Evolutionary conservation across 1,140 invertebrate genomes (phyloP), one percentile per base, ranked within the genome.

Genomic region (Philaenus spumarius): DNA sequence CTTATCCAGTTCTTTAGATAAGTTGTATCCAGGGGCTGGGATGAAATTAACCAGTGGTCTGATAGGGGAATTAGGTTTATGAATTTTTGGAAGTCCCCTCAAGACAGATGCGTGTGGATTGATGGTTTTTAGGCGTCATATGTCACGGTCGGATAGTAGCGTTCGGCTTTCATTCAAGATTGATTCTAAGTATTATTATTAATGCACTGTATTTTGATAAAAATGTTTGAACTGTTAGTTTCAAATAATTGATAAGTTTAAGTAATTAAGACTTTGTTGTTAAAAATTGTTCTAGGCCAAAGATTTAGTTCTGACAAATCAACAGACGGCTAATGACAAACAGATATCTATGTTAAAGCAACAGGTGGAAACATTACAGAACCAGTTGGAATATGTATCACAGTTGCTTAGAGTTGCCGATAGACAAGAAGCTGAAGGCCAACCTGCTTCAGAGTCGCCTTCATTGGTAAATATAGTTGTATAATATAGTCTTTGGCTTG

Each of bases 361-460:
- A 37, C 63, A 67, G 45, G 55, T 64, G 1, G 55, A 63, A n/a
- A 64, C 24, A 24, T 26, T 64, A 14, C 58, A 65, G 54, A 61
- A 58, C 30, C 65, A 67, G 30, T 56, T 67, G 11, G 64, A 65
- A 12, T 61, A 65, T 39, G 63, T 59, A n/a, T 63, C 63, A 12
- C 63, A 67, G 30, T 48, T 67, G 11, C 22, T 67, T 14, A 59
- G 58, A 43, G 59, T 55, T 17, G 58, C 52, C 26, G 63, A 67
- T 45, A 47, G 65, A 14, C 61, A 60, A 17, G 65, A 67, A 35
- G 65, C 61, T 11, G 65, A 67, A 50, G 65, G 65, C 1, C 61
- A 65, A 30, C 59, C 64, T 23, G 57, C 58, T 24, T 39, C 39
- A 14, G 46, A 58, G 9, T 22, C 45, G 4, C n/a, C 42, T 12